Evolutionary conservation across 2,113 vertebrate genomes (phyloP).

Genomic region (Eulemur macaco): DNA sequence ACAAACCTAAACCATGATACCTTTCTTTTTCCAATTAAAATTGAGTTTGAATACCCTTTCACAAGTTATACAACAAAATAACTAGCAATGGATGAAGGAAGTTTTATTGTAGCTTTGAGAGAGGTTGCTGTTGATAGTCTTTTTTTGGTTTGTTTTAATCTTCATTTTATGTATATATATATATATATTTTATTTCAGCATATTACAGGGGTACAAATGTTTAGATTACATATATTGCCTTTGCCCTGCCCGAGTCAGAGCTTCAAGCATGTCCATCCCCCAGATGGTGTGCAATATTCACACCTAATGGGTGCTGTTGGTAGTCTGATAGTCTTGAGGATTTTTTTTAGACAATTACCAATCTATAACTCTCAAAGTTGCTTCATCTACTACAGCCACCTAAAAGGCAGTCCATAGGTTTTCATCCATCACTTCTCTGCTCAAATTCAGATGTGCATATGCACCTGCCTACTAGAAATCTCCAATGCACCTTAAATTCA

Average conservation of each 20-base stretch:
- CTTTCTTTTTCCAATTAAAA: not conserved
- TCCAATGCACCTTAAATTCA: not conserved
- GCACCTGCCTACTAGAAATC: not conserved
- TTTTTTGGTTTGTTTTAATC: too few species aligned
- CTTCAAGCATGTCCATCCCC: too few species aligned
- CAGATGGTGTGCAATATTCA: too few species aligned
- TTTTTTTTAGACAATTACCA: not conserved
- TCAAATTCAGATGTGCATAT: not conserved
- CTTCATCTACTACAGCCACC: not conserved
- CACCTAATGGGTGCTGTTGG: not conserved
- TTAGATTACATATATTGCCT: too few species aligned
- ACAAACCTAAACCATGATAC: not conserved
- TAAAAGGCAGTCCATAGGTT: not conserved
- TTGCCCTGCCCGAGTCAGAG: too few species aligned
- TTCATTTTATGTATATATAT: too few species aligned
- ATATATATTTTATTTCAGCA: too few species aligned
- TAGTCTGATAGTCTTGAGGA: not conserved
- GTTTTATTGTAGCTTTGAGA: not conserved
- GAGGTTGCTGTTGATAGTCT: not conserved
- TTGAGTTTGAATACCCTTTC: not conserved
- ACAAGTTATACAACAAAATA: not conserved
- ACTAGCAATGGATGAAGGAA: not conserved
- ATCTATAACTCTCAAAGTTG: not conserved
- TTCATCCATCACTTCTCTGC: not conserved
- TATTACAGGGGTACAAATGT: too few species aligned